Conservation (phyloP, 2,797 vertebrate species). For the Streptopelia turtur region DNA sequence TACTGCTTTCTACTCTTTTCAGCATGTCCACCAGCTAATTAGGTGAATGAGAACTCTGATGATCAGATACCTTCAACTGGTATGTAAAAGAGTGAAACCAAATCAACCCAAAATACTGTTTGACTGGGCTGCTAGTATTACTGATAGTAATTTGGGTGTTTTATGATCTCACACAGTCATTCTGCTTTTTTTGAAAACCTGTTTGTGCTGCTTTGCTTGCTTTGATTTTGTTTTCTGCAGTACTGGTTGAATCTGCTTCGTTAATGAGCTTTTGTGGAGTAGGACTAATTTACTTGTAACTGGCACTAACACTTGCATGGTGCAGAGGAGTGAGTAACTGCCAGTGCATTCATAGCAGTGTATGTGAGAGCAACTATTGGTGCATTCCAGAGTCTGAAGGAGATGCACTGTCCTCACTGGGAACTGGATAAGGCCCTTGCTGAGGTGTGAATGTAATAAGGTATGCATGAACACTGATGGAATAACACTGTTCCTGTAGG, state of each 20-base stretch:
- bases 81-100: conserved; percentile 78
- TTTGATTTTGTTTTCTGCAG: conserved; percentile 38
- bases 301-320: background rate
- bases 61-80: conserved; percentile 80
- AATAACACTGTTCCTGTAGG: background rate
- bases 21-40: conserved; percentile 82
- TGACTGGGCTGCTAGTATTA: conserved; percentile 38
- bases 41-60: conserved; percentile 79
- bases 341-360: background rate
- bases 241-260: background rate
- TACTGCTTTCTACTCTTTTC: conserved; percentile 83
- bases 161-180: background rate
- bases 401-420: background rate
- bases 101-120: conserved; percentile 61
- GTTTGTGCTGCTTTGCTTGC: conserved; percentile 54
- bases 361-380: background rate
- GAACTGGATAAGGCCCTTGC: background rate
- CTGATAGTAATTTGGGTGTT: conserved; percentile 25
- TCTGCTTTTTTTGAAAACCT: conserved; percentile 34
- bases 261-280: background rate
- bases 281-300: background rate
- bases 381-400: background rate
- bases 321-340: accelerated
- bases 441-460: background rate
- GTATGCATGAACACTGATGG: background rate